Base-by-base conservation (phyloP, 2,888 invertebrate genomes). In the Myopa tessellatipennis region DNA sequence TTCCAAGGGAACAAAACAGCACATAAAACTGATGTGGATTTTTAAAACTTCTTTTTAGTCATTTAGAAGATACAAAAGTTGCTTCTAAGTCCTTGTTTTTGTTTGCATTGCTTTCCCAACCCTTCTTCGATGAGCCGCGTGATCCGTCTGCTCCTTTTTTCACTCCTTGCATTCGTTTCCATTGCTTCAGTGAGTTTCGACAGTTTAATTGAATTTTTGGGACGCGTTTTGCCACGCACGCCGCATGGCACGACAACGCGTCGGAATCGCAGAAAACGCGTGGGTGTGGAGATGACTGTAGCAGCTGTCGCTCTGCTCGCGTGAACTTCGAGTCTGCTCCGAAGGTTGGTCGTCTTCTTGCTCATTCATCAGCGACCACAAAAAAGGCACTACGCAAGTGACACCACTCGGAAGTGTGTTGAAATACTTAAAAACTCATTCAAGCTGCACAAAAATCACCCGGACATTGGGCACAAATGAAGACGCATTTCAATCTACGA, bases 201-300 rank as follows among this genome's bases (percentile, higher is more conserved):
- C 74, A 55, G 12, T 68, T 74, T 74, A 68, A 74, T 74, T 74
- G 74, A 67, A 74, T 74, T 68, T 68, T 67, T 38, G 55, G 67
- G 52, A 74, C 68, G 68, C n/a, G n/a, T n/a, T n/a, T n/a, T n/a
- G n/a, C 1, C 45, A 45, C 74, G 65, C 74, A 67, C 36, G 67
- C 12, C 45, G 52, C 36, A 50, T 34, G 34, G 16, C 34, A 34
- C 36, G 50, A 50, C 71, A n/a, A 14, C 55, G 12, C 55, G 65
- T 34, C 55, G 12, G 36, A 10, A 36, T 1, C 26, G 26, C 26
- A 26, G 26, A 26, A 36, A 16, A 69, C 45, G 18, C 18, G 26
- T 10, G n/a, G 5, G 12, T 38, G 40, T 16, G 40, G 10, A 40
- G 68, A 18, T 26, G 5, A 14, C 14, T 50, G 50, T 6, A 0